Percentiles rank a stretch among this genome's conserved stretches.
Evolutionary conservation across 2,888 invertebrate genomes (phyloP).

Genomic region (Apodemia mormo): DNA sequence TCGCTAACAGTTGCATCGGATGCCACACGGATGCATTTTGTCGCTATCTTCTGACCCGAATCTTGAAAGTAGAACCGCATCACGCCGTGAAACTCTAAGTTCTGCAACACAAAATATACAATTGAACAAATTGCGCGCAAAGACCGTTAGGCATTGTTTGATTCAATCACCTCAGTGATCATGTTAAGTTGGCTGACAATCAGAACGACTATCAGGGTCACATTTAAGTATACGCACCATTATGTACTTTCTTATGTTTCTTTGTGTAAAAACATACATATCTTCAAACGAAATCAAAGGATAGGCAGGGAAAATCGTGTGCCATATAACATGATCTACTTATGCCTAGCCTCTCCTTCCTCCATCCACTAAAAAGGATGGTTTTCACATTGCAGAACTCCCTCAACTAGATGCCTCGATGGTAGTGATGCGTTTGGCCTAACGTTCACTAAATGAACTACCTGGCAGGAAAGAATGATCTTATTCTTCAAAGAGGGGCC

Average conservation of each 20-base stretch:
- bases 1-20: constrained; percentile 97
- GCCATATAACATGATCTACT: no score
- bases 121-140: constrained; percentile 23
- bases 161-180: constrained; percentile 6
- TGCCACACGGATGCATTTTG: constrained; percentile 98
- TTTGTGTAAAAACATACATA: no score
- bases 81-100: constrained; percentile 98
- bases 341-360: no score
- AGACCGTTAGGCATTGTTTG: constrained; percentile 13
- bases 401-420: no score
- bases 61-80: constrained; percentile 99
- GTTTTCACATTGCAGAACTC: no score
- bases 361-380: no score
- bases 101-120: constrained; percentile 81
- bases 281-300: no score
- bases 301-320: no score
- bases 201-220: constrained; percentile 18
- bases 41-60: constrained; percentile 98
- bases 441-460: no score
- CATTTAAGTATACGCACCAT: constrained; percentile 6
- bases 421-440: no score
- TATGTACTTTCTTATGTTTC: constrained; percentile 1
- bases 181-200: constrained; percentile 5
- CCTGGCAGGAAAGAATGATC: background rate
- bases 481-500: background rate